Conservation (phyloP, 2,113 vertebrate species). For the Malurus elegans region DNA sequence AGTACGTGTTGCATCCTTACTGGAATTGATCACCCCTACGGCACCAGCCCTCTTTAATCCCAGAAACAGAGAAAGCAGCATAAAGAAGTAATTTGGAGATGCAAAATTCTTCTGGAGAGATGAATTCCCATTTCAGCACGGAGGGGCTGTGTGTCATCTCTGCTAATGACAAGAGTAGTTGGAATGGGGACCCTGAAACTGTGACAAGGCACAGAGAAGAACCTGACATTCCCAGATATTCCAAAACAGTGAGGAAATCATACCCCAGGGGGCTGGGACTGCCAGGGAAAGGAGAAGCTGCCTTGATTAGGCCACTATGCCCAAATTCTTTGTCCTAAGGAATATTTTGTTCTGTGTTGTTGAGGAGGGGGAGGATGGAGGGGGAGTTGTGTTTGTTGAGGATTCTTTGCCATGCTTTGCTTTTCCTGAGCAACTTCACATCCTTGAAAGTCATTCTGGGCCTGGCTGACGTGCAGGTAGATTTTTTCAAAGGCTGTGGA, state of each 20-base stretch:
- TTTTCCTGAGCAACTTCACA: not conserved
- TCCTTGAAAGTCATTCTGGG: not conserved
- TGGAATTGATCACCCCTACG: not conserved
- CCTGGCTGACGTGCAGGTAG: not conserved
- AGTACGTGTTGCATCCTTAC: not conserved
- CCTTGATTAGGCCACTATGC: not conserved
- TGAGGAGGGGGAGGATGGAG: not conserved
- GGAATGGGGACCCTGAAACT: not conserved
- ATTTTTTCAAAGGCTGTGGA: not conserved
- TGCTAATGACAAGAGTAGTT: not conserved
- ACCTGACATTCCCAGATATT: not conserved
- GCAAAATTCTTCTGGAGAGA: not conserved
- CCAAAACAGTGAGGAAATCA: not conserved
- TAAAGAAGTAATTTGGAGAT: not conserved
- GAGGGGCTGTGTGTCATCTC: fast-evolving
- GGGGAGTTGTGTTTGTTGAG: fast-evolving
- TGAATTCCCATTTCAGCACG: not conserved
- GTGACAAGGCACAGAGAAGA: not conserved
- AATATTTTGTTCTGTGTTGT: not conserved
- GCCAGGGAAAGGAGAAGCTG: not conserved
- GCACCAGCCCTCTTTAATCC: not conserved
- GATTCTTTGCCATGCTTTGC: not conserved
- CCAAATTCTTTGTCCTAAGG: not conserved
- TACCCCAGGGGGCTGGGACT: not conserved
- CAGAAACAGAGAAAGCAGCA: not conserved